A percentile compares a stretch with the other conserved stretches of the same genome.
These are phyloP conservation scores for Ia io DNA, from an alignment of 2,113 vertebrate genomes.

Conservation along the genomic window DNA sequence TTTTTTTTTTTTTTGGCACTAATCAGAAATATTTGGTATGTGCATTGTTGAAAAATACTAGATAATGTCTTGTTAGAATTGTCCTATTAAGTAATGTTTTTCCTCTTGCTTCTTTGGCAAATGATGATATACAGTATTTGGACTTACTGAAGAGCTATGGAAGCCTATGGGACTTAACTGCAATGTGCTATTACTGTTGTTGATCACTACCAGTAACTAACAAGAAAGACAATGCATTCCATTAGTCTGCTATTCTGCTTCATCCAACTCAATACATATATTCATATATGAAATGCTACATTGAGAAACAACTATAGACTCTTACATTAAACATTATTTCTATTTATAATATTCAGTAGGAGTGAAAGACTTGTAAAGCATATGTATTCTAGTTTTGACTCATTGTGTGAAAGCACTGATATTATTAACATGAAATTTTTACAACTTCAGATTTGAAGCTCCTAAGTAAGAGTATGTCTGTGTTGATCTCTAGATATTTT, in stretches of 20 bases:
- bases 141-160: constrained; percentile 82
- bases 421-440: constrained; percentile 76
- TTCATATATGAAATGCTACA: constrained; percentile 67
- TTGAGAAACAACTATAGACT: constrained; percentile 67
- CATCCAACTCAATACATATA: constrained; percentile 62
- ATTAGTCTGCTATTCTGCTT: constrained; percentile 59
- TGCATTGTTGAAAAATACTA: constrained; percentile 81
- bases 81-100: constrained; percentile 85
- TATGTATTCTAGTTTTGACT: constrained; percentile 69
- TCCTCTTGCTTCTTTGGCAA: constrained; percentile 81
- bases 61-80: constrained; percentile 85
- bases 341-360: constrained; percentile 69
- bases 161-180: constrained; percentile 82
- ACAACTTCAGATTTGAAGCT: constrained; percentile 52
- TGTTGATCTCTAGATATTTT: constrained; percentile 60
- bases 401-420: constrained; percentile 67
- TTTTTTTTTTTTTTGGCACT: constrained; percentile 76
- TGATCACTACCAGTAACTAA: constrained; percentile 59
- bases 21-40: constrained; percentile 82
- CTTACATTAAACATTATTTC: constrained; percentile 74
- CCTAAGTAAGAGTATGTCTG: constrained; percentile 59
- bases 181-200: constrained; percentile 66
- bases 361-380: constrained; percentile 76
- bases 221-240: constrained; percentile 75
- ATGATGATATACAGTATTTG: constrained; percentile 81